phyloP scores from a whole-genome alignment of 2,113 vertebrate genomes.

The Crypturellus undulatus region DNA sequence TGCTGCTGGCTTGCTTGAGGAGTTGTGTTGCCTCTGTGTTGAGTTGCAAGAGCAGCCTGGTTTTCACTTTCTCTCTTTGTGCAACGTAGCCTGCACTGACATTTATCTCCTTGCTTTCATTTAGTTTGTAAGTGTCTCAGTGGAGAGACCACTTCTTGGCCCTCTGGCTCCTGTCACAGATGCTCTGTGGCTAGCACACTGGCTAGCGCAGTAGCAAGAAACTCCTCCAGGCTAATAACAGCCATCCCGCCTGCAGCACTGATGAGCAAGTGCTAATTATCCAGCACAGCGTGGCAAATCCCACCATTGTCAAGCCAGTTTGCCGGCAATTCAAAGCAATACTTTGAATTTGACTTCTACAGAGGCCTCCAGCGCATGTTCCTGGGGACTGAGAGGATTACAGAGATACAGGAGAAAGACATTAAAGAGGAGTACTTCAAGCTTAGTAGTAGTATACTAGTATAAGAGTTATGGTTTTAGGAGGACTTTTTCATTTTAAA shows the following conservation, averaged over 20 bases:
- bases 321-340: neutral
- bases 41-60: neutral
- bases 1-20: neutral
- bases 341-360: neutral
- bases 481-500: neutral
- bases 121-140: neutral
- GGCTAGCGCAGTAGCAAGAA: neutral
- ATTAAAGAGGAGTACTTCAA: neutral
- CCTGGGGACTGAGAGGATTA: neutral
- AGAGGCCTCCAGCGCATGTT: neutral
- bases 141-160: neutral
- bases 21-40: neutral
- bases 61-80: neutral
- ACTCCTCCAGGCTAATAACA: fast-evolving
- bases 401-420: neutral
- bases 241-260: neutral
- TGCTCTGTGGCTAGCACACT: too few relatives aligned
- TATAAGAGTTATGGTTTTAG: neutral
- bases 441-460: too few relatives aligned
- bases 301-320: neutral
- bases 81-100: neutral
- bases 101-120: neutral
- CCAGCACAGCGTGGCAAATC: neutral
- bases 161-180: neutral
- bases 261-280: neutral